Conservation (phyloP, 2,888 invertebrate species). For the Lacanobia oleracea region DNA sequence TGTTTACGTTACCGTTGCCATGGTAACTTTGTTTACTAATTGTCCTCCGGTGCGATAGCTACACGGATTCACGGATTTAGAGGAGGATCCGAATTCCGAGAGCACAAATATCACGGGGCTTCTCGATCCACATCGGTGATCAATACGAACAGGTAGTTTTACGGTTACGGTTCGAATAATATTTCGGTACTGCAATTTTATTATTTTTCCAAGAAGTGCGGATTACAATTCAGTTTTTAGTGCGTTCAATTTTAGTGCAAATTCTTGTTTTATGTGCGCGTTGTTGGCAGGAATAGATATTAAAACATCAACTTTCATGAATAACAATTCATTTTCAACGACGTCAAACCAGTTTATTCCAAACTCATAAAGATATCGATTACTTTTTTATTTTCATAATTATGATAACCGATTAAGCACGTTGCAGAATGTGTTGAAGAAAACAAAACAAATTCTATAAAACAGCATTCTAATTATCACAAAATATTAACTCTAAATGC, state of each 20-base stretch:
- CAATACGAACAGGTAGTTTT: constrained; percentile 13
- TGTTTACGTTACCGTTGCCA: constrained; percentile 73
- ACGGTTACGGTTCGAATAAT: constrained; percentile 6
- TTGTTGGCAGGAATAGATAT: neutral
- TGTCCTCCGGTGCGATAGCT: constrained; percentile 58
- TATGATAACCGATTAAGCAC: too few species aligned
- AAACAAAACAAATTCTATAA: neutral
- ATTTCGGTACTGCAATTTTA: constrained; percentile 23
- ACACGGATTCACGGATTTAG: constrained; percentile 34
- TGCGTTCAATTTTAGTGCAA: neutral
- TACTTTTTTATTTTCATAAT: too few species aligned
- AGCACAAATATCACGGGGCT: constrained; percentile 37
- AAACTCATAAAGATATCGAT: too few species aligned
- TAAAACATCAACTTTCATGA: neutral
- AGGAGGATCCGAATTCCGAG: constrained; percentile 22
- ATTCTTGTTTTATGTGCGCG: neutral
- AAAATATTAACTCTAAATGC: constrained; percentile 9
- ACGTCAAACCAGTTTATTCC: neutral
- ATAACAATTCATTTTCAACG: neutral
- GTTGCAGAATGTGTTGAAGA: too few species aligned
- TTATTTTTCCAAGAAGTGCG: neutral
- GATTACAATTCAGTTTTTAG: neutral
- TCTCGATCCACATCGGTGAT: constrained; percentile 18
- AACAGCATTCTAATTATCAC: neutral
- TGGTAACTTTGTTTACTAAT: constrained; percentile 72